Conservation (phyloP, 2,888 invertebrate species). For the Crepidodera aurea region DNA sequence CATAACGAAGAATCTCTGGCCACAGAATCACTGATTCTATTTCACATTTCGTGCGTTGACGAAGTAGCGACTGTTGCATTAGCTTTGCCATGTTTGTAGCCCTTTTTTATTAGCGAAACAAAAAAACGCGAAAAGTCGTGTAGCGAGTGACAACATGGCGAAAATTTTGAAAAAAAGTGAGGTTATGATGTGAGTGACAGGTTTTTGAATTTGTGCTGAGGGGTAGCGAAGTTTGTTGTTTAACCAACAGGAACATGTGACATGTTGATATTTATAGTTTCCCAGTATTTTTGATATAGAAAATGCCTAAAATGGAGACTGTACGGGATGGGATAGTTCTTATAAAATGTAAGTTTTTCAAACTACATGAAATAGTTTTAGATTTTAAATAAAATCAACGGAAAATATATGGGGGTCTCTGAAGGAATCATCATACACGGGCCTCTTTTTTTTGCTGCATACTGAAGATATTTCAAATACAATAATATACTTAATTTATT, state of each 20-base stretch:
- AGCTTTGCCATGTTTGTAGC: neutral
- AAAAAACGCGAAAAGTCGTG: no score
- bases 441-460: no score
- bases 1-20: neutral
- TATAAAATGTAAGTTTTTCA: slow-evolving; percentile 73
- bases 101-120: neutral
- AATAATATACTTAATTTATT: no score
- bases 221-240: no score
- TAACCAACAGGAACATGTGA: neutral
- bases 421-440: no score
- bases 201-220: neutral
- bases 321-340: slow-evolving; percentile 76
- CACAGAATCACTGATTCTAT: neutral
- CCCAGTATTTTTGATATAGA: no score
- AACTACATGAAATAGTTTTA: no score
- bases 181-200: slow-evolving; percentile 1
- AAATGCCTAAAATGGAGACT: slow-evolving; percentile 66
- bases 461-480: no score
- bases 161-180: slow-evolving; percentile 5
- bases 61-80: neutral
- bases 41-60: neutral
- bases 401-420: no score
- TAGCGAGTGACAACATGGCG: neutral
- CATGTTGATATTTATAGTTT: neutral
- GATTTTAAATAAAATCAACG: no score